Evolutionary conservation across 2,888 invertebrate genomes (phyloP).

Genomic region (Nezara viridula): DNA sequence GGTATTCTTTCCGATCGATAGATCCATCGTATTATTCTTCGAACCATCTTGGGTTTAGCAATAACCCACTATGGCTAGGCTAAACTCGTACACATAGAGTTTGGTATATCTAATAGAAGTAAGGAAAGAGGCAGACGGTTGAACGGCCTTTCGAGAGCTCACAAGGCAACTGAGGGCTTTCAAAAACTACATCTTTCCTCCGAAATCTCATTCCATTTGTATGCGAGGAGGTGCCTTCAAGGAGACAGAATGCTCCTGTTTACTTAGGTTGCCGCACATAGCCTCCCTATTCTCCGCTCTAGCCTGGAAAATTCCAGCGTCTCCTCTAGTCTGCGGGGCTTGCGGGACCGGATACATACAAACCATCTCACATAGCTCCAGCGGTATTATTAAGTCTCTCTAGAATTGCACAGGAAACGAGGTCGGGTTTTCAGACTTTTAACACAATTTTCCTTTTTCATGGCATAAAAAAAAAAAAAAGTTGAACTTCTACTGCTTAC

Average conservation of each 20-base stretch:
- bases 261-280: slow-evolving; percentile 34
- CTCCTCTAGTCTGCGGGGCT: neutral
- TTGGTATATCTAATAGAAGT: neutral
- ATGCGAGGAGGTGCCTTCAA: neutral
- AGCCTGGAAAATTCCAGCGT: slow-evolving; percentile 16
- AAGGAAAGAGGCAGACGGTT: neutral
- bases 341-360: neutral
- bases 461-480: neutral
- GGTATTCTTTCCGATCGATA: too few species aligned
- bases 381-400: neutral
- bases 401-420: neutral
- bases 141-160: neutral
- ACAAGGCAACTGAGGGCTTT: neutral
- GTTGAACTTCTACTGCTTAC: neutral
- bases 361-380: slow-evolving; percentile 18
- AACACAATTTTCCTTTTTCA: neutral
- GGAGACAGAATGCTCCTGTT: slow-evolving; percentile 30
- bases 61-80: neutral
- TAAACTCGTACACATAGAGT: neutral
- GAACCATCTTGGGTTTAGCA: too few species aligned
- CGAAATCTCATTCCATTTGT: slow-evolving; percentile 25
- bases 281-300: neutral
- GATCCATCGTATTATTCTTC: too few species aligned
- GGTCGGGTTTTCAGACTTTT: neutral
- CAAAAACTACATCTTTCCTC: neutral